Conservation (phyloP, 2,888 invertebrate species). For the Danaus chrysippus region DNA sequence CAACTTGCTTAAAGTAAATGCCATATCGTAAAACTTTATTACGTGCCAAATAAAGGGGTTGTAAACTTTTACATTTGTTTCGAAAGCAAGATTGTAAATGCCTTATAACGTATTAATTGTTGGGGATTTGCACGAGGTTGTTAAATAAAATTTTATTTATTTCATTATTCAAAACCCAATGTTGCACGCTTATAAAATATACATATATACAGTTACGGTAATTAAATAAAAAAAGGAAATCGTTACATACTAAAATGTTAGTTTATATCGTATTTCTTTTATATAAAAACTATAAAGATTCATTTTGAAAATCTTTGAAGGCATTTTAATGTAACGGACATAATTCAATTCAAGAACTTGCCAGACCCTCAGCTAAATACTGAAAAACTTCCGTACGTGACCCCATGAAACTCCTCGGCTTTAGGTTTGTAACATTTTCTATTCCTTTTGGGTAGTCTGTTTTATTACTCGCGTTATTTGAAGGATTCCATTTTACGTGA, state of each 20-base stretch:
- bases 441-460: conserved; percentile 50
- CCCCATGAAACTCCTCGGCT: conserved; percentile 52
- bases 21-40: conserved; percentile 74
- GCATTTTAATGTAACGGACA: conserved; percentile 4
- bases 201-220: neutral
- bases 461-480: conserved; percentile 60
- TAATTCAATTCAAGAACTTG: conserved; percentile 43
- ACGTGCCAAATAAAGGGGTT: conserved; percentile 75
- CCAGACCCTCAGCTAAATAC: conserved; percentile 58
- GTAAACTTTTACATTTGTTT: conserved; percentile 67
- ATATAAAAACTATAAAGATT: neutral
- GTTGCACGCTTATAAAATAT: neutral
- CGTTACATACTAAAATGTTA: neutral
- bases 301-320: neutral
- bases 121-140: conserved; percentile 1
- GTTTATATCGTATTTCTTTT: neutral
- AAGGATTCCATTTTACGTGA: conserved; percentile 39
- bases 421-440: conserved; percentile 52
- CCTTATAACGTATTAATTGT: conserved; percentile 46
- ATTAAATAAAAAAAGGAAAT: neutral
- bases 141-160: neutral
- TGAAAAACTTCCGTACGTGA: conserved; percentile 70
- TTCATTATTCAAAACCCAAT: neutral
- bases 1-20: conserved; percentile 73
- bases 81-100: conserved; percentile 56